phyloP scores from a whole-genome alignment of 1,140 invertebrate genomes.

The Riptortus pedestris region DNA sequence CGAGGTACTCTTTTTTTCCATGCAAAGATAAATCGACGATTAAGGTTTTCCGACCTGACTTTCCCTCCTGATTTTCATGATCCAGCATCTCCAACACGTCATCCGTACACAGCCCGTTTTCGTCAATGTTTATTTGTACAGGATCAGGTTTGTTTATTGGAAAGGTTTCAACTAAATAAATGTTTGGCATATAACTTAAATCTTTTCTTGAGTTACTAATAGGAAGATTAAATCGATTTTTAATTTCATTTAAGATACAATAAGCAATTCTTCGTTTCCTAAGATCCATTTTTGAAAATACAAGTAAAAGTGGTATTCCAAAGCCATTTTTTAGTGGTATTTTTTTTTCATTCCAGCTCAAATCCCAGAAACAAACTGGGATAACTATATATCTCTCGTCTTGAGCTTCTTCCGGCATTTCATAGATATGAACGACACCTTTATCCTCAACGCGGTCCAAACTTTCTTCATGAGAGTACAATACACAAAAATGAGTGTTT shows the following conservation, averaged over 20 bases:
- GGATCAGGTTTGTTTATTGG: too few relatives aligned
- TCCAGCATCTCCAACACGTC: too few relatives aligned
- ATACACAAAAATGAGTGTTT: slow-evolving; percentile 43
- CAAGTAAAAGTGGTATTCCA: slow-evolving; percentile 25
- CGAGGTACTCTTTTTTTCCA: too few relatives aligned
- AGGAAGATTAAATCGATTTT: background rate
- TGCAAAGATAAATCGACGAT: too few relatives aligned
- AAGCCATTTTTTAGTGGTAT: slow-evolving; percentile 13
- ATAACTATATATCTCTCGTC: background rate
- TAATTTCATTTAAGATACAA: background rate
- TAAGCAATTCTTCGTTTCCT: background rate
- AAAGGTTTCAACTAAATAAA: too few relatives aligned
- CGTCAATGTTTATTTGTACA: too few relatives aligned
- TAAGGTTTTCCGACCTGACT: too few relatives aligned
- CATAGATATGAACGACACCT: slow-evolving; percentile 44
- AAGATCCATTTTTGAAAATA: background rate
- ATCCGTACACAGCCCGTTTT: too few relatives aligned
- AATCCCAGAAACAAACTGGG: slow-evolving; percentile 25
- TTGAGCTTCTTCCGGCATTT: slow-evolving; percentile 16
- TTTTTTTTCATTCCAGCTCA: background rate
- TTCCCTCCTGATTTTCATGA: too few relatives aligned
- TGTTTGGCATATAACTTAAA: too few relatives aligned
- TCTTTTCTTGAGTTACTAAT: too few relatives aligned
- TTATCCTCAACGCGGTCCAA: slow-evolving; percentile 41
- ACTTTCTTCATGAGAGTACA: slow-evolving; percentile 39